Evolutionary conservation across 2,113 vertebrate genomes (phyloP).

Genomic region (Melanotaenia duboulayi): DNA sequence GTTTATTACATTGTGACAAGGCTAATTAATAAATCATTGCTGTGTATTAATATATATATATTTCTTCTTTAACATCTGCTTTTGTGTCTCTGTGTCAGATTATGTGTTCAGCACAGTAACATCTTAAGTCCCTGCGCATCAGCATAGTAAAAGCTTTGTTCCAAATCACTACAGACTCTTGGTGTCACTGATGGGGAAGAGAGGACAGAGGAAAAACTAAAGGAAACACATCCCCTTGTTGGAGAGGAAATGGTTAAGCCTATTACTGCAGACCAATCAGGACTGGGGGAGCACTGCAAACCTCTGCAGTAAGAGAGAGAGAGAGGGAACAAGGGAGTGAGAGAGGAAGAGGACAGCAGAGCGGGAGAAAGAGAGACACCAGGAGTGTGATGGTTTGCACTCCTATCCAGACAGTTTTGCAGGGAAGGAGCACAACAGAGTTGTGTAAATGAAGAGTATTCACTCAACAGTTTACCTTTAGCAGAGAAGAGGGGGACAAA

Average conservation of each 20-base stretch:
- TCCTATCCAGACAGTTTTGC: slow-evolving; percentile 63
- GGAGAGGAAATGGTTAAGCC: slow-evolving; percentile 89
- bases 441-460: slow-evolving; percentile 56
- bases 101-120: slow-evolving; percentile 34
- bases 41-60: slow-evolving; percentile 6
- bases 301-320: slow-evolving; percentile 95
- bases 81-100: slow-evolving; percentile 28
- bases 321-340: slow-evolving; percentile 51
- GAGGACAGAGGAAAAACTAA: slow-evolving; percentile 66
- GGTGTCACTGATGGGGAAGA: slow-evolving; percentile 43
- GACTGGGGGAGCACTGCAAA: slow-evolving; percentile 95
- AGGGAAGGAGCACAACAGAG: slow-evolving; percentile 61
- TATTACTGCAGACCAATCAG: slow-evolving; percentile 97
- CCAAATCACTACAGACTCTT: slow-evolving; percentile 37
- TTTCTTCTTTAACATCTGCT: slow-evolving; percentile 8
- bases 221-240: slow-evolving; percentile 69
- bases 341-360: slow-evolving; percentile 80
- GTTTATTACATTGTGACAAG: slow-evolving; percentile 48
- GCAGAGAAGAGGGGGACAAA: slow-evolving; percentile 17
- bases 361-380: slow-evolving; percentile 70
- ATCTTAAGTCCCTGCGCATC: slow-evolving; percentile 29
- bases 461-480: slow-evolving; percentile 25
- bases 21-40: slow-evolving; percentile 56
- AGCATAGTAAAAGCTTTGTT: slow-evolving; percentile 13
- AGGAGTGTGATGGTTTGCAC: slow-evolving; percentile 71